Conservation (phyloP, 2,113 vertebrate genomes). For the Rhodinocichla rosea region DNA sequence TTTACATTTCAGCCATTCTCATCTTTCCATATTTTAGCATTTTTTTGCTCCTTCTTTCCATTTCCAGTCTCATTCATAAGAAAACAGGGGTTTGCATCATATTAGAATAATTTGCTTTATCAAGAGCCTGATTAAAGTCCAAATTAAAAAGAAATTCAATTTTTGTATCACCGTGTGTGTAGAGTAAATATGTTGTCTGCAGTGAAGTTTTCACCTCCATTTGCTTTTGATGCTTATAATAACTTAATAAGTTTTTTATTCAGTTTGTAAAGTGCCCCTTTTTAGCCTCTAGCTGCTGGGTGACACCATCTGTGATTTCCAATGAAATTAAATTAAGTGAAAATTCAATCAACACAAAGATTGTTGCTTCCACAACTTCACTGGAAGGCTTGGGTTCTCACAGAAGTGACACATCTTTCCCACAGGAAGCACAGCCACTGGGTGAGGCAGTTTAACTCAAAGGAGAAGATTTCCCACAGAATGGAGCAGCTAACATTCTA, state of each 20-base stretch:
- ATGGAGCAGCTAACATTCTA: background rate
- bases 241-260: conserved; percentile 67
- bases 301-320: conserved; percentile 78
- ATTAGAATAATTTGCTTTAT: background rate
- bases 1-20: background rate
- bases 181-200: conserved; percentile 3
- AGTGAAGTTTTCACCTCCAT: conserved; percentile 48
- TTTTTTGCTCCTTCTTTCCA: background rate
- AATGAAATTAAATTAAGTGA: conserved; percentile 77
- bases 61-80: background rate
- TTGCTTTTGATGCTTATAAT: conserved; percentile 63
- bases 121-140: background rate
- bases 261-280: conserved; percentile 65
- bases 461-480: background rate
- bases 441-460: background rate
- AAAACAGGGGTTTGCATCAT: background rate
- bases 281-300: conserved; percentile 70
- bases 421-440: background rate
- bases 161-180: background rate
- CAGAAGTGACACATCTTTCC: background rate
- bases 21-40: background rate
- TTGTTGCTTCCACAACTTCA: conserved; percentile 67
- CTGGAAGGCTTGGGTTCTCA: background rate
- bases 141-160: background rate
- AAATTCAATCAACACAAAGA: conserved; percentile 73